These are phyloP conservation scores for Aphelocoma californica DNA, from an alignment of 2,797 vertebrate species.

Conservation along the genomic window DNA sequence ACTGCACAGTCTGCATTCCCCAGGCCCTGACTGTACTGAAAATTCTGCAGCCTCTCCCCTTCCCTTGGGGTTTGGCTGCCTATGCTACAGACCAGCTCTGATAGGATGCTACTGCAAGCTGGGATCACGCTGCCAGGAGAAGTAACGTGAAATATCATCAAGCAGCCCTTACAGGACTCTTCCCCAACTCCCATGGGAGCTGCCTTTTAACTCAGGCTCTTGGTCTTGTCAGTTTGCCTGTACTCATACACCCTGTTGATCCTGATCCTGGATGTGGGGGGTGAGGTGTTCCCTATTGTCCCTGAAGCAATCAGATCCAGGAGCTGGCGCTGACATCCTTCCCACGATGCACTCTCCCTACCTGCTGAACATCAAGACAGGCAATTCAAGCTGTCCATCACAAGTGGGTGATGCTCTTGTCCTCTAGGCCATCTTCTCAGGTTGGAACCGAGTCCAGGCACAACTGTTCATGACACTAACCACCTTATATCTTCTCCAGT, in stretches of 20 bases:
- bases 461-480: not conserved
- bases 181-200: not conserved
- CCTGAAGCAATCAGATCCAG: not conserved
- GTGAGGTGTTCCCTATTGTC: not conserved
- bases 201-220: not conserved
- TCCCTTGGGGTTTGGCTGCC: not conserved
- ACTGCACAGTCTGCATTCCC: not conserved
- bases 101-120: not conserved
- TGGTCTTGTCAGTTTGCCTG: not conserved
- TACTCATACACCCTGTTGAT: not conserved
- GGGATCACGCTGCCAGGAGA: not conserved
- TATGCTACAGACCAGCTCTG: not conserved
- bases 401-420: not conserved
- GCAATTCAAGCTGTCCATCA: not conserved
- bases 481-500: not conserved
- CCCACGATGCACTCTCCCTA: not conserved
- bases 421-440: not conserved
- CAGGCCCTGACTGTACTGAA: not conserved
- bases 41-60: not conserved
- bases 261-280: not conserved
- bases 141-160: fast-evolving
- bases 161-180: not conserved
- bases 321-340: not conserved
- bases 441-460: not conserved
- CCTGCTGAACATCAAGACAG: not conserved